These are phyloP conservation scores for Hemaris fuciformis DNA, from an alignment of 2,888 invertebrate genomes.

Conservation along the genomic window DNA sequence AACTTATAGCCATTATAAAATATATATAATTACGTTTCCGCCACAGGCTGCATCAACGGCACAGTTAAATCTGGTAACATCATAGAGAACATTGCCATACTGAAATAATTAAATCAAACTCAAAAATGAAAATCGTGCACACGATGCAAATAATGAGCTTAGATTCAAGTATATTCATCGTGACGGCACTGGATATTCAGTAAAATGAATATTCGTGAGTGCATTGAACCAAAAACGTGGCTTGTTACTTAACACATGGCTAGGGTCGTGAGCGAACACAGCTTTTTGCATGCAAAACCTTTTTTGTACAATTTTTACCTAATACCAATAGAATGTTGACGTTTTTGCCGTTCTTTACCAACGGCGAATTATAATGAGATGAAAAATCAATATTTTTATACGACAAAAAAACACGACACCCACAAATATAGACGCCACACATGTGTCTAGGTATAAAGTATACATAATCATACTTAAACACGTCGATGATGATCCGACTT, in stretches of 20 bases:
- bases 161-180: conserved; percentile 63
- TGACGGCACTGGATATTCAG: conserved; percentile 63
- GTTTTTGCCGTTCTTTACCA: conserved; percentile 52
- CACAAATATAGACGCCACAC: conserved; percentile 33
- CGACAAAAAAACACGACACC: conserved; percentile 38
- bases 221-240: conserved; percentile 79
- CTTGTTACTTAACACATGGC: conserved; percentile 70
- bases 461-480: conserved; percentile 46
- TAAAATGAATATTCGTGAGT: conserved; percentile 72
- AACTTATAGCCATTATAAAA: not conserved
- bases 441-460: conserved; percentile 15
- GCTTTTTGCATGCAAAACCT: conserved; percentile 62
- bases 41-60: conserved; percentile 23
- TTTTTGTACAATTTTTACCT: conserved; percentile 58
- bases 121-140: conserved; percentile 44
- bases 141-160: conserved; percentile 54
- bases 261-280: conserved; percentile 60
- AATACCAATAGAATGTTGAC: conserved; percentile 61
- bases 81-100: conserved; percentile 13
- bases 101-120: conserved; percentile 30
- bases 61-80: conserved; percentile 1
- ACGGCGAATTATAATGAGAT: conserved; percentile 48
- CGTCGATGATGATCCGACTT: conserved; percentile 53
- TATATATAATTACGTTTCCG: conserved; percentile 7
- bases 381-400: conserved; percentile 47